Percentiles rank a stretch among this genome's conserved stretches.
Evolutionary conservation across 2,113 vertebrate species (phyloP).

Genomic region (Scortum barcoo): DNA sequence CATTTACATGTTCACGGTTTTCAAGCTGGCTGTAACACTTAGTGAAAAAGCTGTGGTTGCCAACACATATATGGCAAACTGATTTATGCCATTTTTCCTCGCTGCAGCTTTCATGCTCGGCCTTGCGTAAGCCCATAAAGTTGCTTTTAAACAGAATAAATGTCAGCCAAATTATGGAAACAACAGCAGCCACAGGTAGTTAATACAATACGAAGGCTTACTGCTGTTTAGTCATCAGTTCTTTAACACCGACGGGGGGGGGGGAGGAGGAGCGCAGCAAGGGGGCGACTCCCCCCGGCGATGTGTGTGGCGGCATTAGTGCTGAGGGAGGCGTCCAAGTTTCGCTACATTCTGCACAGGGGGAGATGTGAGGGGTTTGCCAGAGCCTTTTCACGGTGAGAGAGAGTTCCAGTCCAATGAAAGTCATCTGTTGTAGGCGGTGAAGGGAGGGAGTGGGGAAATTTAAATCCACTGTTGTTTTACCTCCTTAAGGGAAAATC

Average conservation of each 20-base stretch:
- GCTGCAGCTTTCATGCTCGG: constrained; percentile 55
- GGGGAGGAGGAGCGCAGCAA: constrained; percentile 18
- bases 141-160: constrained; percentile 63
- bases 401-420: constrained; percentile 65
- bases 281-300: constrained; percentile 44
- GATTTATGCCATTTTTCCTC: constrained; percentile 55
- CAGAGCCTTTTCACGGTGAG: constrained; percentile 52
- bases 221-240: constrained; percentile 69
- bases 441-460: constrained; percentile 30
- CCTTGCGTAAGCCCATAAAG: constrained; percentile 65
- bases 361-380: constrained; percentile 39
- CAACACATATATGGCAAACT: constrained; percentile 37
- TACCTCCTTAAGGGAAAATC: constrained; percentile 66
- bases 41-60: constrained; percentile 49
- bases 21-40: constrained; percentile 48
- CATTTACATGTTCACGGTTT: constrained; percentile 52
- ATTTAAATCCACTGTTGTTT: constrained; percentile 68
- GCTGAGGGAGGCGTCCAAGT: constrained; percentile 53
- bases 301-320: constrained; percentile 73
- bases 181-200: constrained; percentile 63
- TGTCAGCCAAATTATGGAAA: constrained; percentile 72
- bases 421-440: constrained; percentile 64
- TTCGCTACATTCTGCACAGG: constrained; percentile 46
- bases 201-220: constrained; percentile 60
- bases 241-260: constrained; percentile 59